Percentiles rank a stretch among this genome's conserved stretches.
Conservation (phyloP, 2,888 invertebrate genomes). For the Arrhopalites spinosus region DNA sequence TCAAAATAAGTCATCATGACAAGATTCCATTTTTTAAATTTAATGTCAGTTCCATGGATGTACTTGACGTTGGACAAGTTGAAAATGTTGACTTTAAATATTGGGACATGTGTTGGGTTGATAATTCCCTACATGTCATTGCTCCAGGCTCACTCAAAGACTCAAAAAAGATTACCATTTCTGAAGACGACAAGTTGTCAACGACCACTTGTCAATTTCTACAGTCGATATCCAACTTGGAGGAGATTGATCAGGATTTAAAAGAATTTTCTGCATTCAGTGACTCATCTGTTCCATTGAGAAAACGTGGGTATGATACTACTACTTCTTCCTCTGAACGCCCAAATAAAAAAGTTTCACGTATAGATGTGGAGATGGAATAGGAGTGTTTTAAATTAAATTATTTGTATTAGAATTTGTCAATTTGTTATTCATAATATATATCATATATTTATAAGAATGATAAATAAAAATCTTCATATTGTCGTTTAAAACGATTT, state of each 20-base stretch:
- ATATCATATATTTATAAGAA: background rate
- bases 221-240: background rate
- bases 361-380: background rate
- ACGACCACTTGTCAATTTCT: background rate
- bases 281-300: background rate
- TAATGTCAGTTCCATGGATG: background rate
- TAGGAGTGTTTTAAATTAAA: too few species aligned
- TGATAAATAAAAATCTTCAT: too few species aligned
- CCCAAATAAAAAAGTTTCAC: background rate
- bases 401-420: too few species aligned
- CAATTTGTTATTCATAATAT: too few species aligned
- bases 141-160: background rate
- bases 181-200: background rate
- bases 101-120: constrained; percentile 22
- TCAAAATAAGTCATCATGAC: constrained; percentile 12
- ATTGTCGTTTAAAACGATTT: too few species aligned
- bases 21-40: constrained; percentile 23
- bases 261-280: background rate
- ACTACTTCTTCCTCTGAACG: background rate
- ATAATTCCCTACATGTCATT: background rate
- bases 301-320: background rate
- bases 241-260: background rate
- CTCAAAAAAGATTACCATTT: background rate
- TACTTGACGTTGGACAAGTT: background rate
- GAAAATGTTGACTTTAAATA: background rate